phyloP scores from a whole-genome alignment of 2,888 invertebrate species.

The Lycaena phlaeas region DNA sequence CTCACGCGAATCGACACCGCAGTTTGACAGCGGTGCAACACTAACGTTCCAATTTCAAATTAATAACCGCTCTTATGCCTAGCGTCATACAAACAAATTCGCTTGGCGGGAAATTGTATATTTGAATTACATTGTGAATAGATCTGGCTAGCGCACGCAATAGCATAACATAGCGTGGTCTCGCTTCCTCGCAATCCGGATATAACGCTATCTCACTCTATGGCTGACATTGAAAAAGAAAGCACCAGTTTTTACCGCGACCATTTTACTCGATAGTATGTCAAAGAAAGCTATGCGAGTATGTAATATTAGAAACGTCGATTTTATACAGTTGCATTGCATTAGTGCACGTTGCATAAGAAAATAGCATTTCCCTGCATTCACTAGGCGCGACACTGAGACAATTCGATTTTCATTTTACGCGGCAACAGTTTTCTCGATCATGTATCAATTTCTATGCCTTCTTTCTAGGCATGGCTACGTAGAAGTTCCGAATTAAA shows the following conservation, averaged over 20 bases:
- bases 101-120: constrained; percentile 43
- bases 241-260: constrained; percentile 55
- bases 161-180: constrained; percentile 38
- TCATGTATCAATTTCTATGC: neutral
- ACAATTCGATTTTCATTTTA: constrained; percentile 21
- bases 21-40: constrained; percentile 45
- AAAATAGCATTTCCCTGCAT: constrained; percentile 59
- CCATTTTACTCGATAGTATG: constrained; percentile 63
- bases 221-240: constrained; percentile 68
- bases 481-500: too few species aligned
- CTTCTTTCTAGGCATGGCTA: too few species aligned
- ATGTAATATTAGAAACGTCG: constrained; percentile 67
- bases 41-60: constrained; percentile 29
- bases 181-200: constrained; percentile 32
- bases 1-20: constrained; percentile 54
- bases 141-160: constrained; percentile 30
- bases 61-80: constrained; percentile 40
- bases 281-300: constrained; percentile 67
- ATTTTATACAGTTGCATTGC: constrained; percentile 57
- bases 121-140: constrained; percentile 31
- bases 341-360: constrained; percentile 63
- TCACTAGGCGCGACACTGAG: constrained; percentile 21
- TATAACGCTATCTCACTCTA: constrained; percentile 32
- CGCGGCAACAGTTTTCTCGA: constrained; percentile 5
- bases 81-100: constrained; percentile 36